These are phyloP conservation scores for Gyrodactylus bullatarudis DNA, from an alignment of 1,140 invertebrate genomes.

Conservation along the genomic window DNA sequence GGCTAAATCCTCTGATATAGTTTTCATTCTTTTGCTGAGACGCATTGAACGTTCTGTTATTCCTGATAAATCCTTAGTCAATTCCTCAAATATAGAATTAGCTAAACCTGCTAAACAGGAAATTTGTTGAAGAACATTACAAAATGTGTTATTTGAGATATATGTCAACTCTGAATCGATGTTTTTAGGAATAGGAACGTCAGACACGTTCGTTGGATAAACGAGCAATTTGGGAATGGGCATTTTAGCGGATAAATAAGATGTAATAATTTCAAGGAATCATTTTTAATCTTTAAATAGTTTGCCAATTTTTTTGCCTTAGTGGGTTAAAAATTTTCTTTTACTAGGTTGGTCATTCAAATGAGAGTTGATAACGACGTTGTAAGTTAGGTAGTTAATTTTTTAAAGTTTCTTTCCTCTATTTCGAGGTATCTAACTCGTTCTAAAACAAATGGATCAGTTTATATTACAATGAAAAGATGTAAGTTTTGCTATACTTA, in stretches of 20 bases:
- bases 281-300: too few relatives aligned
- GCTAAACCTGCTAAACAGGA: background rate
- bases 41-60: background rate
- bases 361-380: background rate
- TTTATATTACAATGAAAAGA: background rate
- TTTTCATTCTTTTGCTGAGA: background rate
- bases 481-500: background rate
- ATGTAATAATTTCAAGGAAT: too few relatives aligned
- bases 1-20: background rate
- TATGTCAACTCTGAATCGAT: background rate
- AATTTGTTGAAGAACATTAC: background rate
- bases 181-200: background rate
- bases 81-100: conserved; percentile 1
- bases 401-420: background rate
- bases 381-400: background rate
- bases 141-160: background rate
- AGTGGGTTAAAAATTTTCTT: too few relatives aligned
- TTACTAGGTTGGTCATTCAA: too few relatives aligned
- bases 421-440: background rate
- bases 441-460: background rate
- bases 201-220: background rate
- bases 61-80: background rate
- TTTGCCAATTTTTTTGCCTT: too few relatives aligned
- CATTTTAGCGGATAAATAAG: too few relatives aligned
- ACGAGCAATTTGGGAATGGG: conserved; percentile 1